Evolutionary conservation across 2,888 invertebrate genomes (phyloP).

Genomic region (Drosophila prolongata): DNA sequence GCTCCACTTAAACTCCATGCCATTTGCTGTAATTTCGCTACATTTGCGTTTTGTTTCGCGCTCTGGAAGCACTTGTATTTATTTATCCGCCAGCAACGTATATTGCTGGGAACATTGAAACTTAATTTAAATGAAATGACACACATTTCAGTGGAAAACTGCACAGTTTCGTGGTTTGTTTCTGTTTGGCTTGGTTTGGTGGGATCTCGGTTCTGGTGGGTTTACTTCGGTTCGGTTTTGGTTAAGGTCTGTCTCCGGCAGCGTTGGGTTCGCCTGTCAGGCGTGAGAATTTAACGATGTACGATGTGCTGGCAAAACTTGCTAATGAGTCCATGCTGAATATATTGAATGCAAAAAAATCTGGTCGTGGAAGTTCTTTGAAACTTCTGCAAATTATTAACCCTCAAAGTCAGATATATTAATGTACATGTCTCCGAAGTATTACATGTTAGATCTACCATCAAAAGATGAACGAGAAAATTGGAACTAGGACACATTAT

Average conservation of each 20-base stretch:
- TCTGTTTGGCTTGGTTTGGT: conserved; percentile 41
- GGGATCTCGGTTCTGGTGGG: background rate
- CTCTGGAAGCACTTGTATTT: conserved; percentile 44
- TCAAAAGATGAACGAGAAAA: background rate
- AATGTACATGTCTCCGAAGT: background rate
- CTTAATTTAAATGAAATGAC: conserved; percentile 44
- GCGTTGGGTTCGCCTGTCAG: conserved; percentile 48
- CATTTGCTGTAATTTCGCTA: conserved; percentile 38
- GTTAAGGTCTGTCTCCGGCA: conserved; percentile 49
- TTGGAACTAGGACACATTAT: too few species aligned
- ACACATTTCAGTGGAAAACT: conserved; percentile 26
- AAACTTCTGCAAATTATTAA: conserved; percentile 21
- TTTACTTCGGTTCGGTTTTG: background rate
- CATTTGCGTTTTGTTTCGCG: conserved; percentile 19
- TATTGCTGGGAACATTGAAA: conserved; percentile 23
- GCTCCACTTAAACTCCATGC: conserved; percentile 65
- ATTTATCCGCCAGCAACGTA: conserved; percentile 30
- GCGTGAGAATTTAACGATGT: conserved; percentile 75
- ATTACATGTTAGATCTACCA: background rate
- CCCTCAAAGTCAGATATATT: conserved; percentile 10
- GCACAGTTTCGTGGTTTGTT: conserved; percentile 6
- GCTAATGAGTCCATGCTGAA: conserved; percentile 35
- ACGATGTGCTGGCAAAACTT: conserved; percentile 28
- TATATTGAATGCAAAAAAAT: conserved; percentile 10
- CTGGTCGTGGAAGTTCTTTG: background rate